Base-by-base conservation (phyloP, 1,140 invertebrate genomes). In the Colletes latitarsis region DNA sequence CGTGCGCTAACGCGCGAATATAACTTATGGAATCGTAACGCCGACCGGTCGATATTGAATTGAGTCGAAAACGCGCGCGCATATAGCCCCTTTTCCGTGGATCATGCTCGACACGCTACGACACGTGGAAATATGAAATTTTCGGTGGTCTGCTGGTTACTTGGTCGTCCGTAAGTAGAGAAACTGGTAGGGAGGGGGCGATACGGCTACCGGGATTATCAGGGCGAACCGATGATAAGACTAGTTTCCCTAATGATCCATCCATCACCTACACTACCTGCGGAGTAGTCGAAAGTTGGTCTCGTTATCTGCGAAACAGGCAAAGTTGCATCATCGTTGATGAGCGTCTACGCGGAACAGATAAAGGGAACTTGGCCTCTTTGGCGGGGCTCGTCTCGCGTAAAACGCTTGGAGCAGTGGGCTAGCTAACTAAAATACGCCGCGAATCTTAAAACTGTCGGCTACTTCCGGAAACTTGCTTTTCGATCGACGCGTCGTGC, bases 221-320 rank as follows among this genome's bases (percentile, higher is more conserved):
- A 66, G 46, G 78, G 15, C 19, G 57, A 58, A 52, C 62, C 58
- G 66, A 83, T 76, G 82, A 85, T 81, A 84, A 84, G 57, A 53
- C 62, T 43, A 57, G 70, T 46, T 58, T 77, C 69, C 75, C 60
- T 86, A 85, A 86, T 86, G 82, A 85, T 86, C 69, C 70, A 85
- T 82, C 83, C 81, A 86, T 86, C 82, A 75, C 43, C 52, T 52
- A 49, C 66, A 70, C 70, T 85, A 86, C 76, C 83, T 82, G 70
- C 63, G 4, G 21, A 75, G 60, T 73, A 72, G 57, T 9, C 69
- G 78, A 84, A 85, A 85, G 73, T 84, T 85, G 55, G 60, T 81
- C 79, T 76, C 69, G 83, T 86, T 86, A 86, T 86, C 83, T 46
- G 17, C 9, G 67, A 30, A 70, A 58, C 52, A 15, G 21, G 69